These are phyloP conservation scores for Lepetodrilus schrolli DNA, from an alignment of 2,888 invertebrate species.

Conservation along the genomic window DNA sequence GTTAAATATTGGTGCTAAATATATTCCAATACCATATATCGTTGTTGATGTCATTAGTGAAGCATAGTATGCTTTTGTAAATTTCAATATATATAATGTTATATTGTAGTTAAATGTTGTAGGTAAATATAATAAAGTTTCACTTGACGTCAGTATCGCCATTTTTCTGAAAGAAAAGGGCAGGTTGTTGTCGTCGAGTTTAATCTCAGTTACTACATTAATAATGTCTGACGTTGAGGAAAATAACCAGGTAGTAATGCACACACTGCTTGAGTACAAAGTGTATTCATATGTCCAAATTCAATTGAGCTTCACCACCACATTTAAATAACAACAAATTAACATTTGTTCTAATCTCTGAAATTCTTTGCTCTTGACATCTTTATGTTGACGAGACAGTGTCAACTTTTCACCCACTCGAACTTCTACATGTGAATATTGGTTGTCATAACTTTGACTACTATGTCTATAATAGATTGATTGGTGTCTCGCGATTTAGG, in stretches of 20 bases:
- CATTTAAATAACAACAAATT: too few species aligned
- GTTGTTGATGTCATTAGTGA: too few species aligned
- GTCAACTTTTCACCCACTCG: not conserved
- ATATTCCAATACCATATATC: too few species aligned
- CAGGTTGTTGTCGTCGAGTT: not conserved
- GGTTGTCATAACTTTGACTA: too few species aligned
- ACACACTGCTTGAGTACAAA: too few species aligned
- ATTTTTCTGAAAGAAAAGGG: not conserved
- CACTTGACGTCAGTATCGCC: constrained; percentile 14
- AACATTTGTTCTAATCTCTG: not conserved
- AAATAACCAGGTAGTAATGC: constrained; percentile 1
- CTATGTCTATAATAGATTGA: too few species aligned
- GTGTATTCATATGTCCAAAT: too few species aligned
- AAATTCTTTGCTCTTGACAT: not conserved
- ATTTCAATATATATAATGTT: not conserved
- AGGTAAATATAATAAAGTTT: not conserved
- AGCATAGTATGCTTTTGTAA: not conserved
- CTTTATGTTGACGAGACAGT: not conserved
- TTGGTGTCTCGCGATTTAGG: too few species aligned
- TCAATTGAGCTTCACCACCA: too few species aligned
- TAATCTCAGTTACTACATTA: not conserved
- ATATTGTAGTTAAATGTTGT: not conserved
- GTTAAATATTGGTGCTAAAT: too few species aligned
- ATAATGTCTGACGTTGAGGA: constrained; percentile 19
- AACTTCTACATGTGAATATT: too few species aligned